A percentile compares a stretch with the other conserved stretches of the same genome.
These are phyloP conservation scores for Ctenochaetus hawaiiensis DNA, from an alignment of 2,797 vertebrate genomes.

Conservation along the genomic window DNA sequence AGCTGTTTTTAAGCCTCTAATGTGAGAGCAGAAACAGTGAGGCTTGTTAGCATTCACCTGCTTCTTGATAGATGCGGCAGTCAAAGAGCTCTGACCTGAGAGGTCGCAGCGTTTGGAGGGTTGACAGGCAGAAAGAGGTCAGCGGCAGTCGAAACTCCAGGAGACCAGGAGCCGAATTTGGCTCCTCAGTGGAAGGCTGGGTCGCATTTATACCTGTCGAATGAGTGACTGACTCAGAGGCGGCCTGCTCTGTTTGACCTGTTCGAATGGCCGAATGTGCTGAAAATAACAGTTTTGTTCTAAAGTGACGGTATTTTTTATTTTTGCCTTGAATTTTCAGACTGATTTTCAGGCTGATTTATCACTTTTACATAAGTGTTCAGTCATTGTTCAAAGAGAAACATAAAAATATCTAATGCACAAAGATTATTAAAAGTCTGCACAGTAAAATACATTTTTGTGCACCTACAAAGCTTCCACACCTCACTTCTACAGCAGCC, in stretches of 20 bases:
- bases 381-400: too few relatives aligned
- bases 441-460: neutral
- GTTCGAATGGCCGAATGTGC: neutral
- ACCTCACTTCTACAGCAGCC: neutral
- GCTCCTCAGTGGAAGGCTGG: constrained; percentile 21
- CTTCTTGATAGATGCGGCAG: constrained; percentile 38
- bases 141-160: constrained; percentile 28
- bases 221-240: neutral
- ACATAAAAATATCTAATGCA: neutral
- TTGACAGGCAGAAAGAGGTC: constrained; percentile 60
- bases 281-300: neutral
- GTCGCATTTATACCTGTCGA: constrained; percentile 4
- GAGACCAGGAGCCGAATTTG: constrained; percentile 26
- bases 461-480: neutral
- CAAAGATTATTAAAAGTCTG: neutral
- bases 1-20: neutral
- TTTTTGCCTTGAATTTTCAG: too few relatives aligned
- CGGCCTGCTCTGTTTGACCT: neutral
- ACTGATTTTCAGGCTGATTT: too few relatives aligned
- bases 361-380: too few relatives aligned
- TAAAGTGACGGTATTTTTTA: neutral
- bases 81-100: constrained; percentile 52
- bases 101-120: constrained; percentile 39
- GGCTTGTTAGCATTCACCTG: constrained; percentile 55
- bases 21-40: neutral